Evolutionary conservation across 2,113 vertebrate genomes (phyloP).

Genomic region (Saccopteryx leptura): DNA sequence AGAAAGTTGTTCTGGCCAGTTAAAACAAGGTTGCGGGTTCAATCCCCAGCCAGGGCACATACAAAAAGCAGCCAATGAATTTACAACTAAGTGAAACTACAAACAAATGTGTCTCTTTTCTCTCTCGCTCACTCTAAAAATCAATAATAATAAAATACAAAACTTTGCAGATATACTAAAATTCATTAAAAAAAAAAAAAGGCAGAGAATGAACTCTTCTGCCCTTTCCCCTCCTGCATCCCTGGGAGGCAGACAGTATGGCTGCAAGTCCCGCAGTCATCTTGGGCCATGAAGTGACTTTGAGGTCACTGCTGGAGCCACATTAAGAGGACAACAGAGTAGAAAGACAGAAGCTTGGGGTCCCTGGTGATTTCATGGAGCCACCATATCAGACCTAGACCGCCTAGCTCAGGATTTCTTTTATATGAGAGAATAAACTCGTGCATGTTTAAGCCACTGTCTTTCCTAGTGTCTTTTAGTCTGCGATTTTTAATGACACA

Average conservation of each 20-base stretch:
- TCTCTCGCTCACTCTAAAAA: no score
- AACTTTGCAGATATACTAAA: no score
- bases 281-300: not conserved
- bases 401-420: not conserved
- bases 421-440: not conserved
- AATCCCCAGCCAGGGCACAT: no score
- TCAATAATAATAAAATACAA: no score
- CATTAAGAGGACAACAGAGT: not conserved
- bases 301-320: not conserved
- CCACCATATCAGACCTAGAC: not conserved
- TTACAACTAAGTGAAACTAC: no score
- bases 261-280: not conserved
- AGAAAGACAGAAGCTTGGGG: not conserved
- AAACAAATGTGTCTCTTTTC: no score
- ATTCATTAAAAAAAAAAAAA: not conserved
- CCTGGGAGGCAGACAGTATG: not conserved
- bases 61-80: no score
- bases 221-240: not conserved
- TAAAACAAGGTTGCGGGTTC: no score
- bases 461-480: conserved; percentile 24
- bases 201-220: not conserved
- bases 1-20: no score
- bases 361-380: not conserved
- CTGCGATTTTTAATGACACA: conserved; percentile 24
- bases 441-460: not conserved